Conservation (phyloP, 2,113 vertebrate genomes). For the Microcebus murinus region DNA sequence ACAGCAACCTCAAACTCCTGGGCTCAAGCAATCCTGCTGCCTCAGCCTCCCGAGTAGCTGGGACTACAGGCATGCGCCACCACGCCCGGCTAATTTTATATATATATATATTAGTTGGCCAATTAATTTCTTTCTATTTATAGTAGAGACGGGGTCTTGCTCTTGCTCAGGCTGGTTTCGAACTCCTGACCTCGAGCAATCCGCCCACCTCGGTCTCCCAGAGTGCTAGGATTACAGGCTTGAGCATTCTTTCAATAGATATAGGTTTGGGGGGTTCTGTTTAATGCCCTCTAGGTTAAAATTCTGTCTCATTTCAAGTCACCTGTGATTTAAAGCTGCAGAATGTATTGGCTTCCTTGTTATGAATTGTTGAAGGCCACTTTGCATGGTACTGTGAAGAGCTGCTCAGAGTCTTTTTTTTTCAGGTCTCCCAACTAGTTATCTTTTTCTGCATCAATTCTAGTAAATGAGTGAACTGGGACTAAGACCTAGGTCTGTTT, state of each 20-base stretch:
- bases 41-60: too few relatives aligned
- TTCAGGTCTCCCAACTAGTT: neutral
- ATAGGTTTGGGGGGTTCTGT: neutral
- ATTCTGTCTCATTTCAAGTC: slow-evolving; percentile 20
- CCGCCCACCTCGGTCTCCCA: too few relatives aligned
- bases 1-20: too few relatives aligned
- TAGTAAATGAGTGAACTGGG: neutral
- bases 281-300: neutral
- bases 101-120: too few relatives aligned
- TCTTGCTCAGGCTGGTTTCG: too few relatives aligned
- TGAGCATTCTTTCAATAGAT: neutral
- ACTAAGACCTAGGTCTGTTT: neutral
- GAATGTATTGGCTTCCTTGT: slow-evolving; percentile 7
- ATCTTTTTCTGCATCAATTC: neutral
- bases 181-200: too few relatives aligned
- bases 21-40: too few relatives aligned
- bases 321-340: neutral
- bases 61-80: too few relatives aligned
- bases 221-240: too few relatives aligned
- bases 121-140: too few relatives aligned
- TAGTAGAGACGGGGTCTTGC: too few relatives aligned
- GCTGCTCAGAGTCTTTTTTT: neutral
- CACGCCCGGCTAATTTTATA: too few relatives aligned
- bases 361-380: neutral
- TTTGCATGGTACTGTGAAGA: neutral